Percentiles rank a stretch among this genome's conserved stretches.
Evolutionary conservation across 1,140 invertebrate genomes (phyloP).

Genomic region (Centruroides sculpturatus): DNA sequence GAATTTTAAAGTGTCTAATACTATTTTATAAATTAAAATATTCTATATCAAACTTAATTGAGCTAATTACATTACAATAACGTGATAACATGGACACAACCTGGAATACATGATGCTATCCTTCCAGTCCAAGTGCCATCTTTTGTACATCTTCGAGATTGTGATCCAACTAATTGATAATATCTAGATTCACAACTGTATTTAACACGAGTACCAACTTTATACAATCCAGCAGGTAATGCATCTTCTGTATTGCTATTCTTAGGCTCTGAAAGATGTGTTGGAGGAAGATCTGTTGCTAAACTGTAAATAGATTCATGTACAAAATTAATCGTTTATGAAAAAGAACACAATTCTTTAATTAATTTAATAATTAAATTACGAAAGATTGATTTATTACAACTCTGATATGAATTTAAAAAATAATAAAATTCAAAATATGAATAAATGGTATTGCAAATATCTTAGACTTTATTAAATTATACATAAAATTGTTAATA

Average conservation of each 20-base stretch:
- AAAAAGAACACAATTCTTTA: neutral
- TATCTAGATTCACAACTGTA: constrained; percentile 13
- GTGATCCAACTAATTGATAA: constrained; percentile 14
- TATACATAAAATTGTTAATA: too few relatives aligned
- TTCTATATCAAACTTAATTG: too few relatives aligned
- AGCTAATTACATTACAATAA: too few relatives aligned
- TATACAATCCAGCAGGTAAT: constrained; percentile 6
- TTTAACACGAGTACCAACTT: constrained; percentile 2
- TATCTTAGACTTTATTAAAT: too few relatives aligned
- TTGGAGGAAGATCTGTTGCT: neutral
- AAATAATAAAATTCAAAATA: too few relatives aligned
- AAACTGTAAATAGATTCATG: neutral
- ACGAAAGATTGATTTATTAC: too few relatives aligned
- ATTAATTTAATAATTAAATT: neutral
- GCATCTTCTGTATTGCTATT: neutral
- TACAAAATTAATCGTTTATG: neutral
- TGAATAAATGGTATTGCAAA: too few relatives aligned
- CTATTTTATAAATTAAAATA: too few relatives aligned
- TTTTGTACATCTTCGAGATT: constrained; percentile 7
- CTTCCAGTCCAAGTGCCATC: constrained; percentile 15
- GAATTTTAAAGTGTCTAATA: too few relatives aligned
- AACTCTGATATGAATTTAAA: too few relatives aligned
- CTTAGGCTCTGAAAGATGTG: neutral
- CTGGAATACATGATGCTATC: constrained; percentile 12
- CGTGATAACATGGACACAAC: neutral